Percentiles rank a stretch among this genome's conserved stretches.
These are phyloP conservation scores for Callithrix jacchus DNA, from an alignment of 2,113 vertebrate species.

Conservation along the genomic window DNA sequence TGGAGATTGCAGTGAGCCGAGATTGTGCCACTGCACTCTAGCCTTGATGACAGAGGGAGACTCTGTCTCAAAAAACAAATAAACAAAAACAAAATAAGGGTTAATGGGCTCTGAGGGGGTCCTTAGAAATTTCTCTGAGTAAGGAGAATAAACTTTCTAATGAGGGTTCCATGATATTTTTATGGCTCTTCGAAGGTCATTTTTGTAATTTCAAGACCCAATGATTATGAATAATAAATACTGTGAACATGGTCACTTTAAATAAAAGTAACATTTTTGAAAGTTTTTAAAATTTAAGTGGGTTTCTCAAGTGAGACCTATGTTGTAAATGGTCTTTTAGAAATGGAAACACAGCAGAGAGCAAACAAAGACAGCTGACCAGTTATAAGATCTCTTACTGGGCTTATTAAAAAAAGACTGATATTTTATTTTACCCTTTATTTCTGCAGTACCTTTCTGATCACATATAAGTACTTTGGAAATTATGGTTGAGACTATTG, in stretches of 20 bases:
- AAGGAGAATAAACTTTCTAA: neutral
- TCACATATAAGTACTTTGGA: neutral
- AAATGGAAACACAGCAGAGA: neutral
- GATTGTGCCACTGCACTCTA: too few species aligned
- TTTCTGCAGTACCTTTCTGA: neutral
- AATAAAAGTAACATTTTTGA: neutral
- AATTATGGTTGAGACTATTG: neutral
- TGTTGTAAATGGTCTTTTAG: neutral
- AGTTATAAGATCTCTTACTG: neutral
- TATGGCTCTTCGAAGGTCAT: neutral
- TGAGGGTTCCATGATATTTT: neutral
- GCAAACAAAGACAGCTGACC: neutral
- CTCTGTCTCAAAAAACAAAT: too few species aligned
- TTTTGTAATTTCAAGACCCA: neutral
- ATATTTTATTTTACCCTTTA: neutral
- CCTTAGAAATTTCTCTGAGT: neutral
- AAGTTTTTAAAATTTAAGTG: neutral
- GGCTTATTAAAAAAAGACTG: neutral
- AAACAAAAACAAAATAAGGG: neutral
- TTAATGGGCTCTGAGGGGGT: neutral
- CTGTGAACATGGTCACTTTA: neutral
- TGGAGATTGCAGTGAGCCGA: fast-evolving
- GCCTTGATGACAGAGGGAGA: too few species aligned
- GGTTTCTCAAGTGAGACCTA: neutral
- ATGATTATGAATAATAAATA: neutral